Evolutionary conservation across 1,140 invertebrate genomes (phyloP), one percentile per base, ranked within the genome.

Genomic region (Drosophila parabipectinata): DNA sequence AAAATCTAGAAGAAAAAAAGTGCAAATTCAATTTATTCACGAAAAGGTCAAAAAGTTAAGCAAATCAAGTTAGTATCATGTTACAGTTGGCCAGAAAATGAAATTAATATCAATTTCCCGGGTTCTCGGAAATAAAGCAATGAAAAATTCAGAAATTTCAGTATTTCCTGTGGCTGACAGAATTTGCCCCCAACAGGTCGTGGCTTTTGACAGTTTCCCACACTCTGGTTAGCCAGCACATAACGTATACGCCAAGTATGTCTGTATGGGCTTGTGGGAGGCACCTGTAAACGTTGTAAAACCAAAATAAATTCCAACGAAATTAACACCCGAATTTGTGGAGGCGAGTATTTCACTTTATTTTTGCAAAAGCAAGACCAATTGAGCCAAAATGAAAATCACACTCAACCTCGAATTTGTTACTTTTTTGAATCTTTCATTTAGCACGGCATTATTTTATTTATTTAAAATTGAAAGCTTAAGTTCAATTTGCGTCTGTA

Each of bases 401-500:
- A 52, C 72, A 85, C 71, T 56, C 68, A 77, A 47, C 51, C 63
- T 30, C 63, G 32, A 50, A 57, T 56, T 51, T 41, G 7, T 10
- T 59, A 26, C 37, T 30, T 58, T 57, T 52, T 39, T 52, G 57
- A 59, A 39, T 64, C 59, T 58, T 62, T 72, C 73, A 66, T 73
- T 85, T 85, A 79, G 75, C 79, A 69, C 52, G 8, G 55, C 59
- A 58, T 80, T 77, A 73, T 73, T 62, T 84, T 85, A 84, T 85
- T 80, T 87, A 84, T 77, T 37, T 73, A 47, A 55, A 67, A 66
- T 73, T 80, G 63, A 80, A 66, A 79, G 83, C 74, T 76, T 88
- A 66, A 79, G 78, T 75, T 82, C 75, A 82, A 72, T 82, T 88
- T 79, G 83, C 83, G 83, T 59, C 85, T 87, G 75, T 87, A 87